These are phyloP conservation scores for Stenodema calcarata DNA, from an alignment of 2,888 invertebrate genomes.

Conservation along the genomic window DNA sequence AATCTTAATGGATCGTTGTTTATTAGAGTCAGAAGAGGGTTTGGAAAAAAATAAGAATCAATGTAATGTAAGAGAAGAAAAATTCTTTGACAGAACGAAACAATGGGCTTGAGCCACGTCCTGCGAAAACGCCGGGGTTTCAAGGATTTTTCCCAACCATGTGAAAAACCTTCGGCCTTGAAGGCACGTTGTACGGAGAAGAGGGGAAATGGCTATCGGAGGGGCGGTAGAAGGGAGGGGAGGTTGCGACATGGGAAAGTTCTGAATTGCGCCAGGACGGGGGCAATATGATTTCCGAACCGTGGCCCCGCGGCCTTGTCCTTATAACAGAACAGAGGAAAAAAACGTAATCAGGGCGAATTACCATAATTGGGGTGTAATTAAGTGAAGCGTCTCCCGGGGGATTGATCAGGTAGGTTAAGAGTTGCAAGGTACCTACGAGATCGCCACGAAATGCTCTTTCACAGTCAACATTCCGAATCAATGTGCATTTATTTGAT, in stretches of 20 bases:
- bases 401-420: not conserved
- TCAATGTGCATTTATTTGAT: too few species aligned
- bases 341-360: conserved; percentile 5
- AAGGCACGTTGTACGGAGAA: not conserved
- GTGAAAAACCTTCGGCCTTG: not conserved
- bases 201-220: not conserved
- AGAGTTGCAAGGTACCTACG: too few species aligned
- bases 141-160: conserved; percentile 34
- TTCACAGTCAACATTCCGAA: too few species aligned
- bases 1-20: too few species aligned
- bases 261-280: not conserved
- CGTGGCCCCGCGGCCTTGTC: not conserved
- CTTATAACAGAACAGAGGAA: too few species aligned
- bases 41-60: not conserved
- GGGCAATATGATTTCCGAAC: conserved; percentile 25
- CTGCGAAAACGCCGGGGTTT: not conserved
- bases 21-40: too few species aligned
- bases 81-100: not conserved
- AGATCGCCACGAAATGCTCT: too few species aligned
- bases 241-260: conserved; percentile 21
- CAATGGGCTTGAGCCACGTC: not conserved
- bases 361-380: not conserved
- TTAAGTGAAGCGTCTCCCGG: not conserved
- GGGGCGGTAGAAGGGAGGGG: not conserved
- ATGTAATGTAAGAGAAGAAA: not conserved